phyloP scores from a whole-genome alignment of 2,888 invertebrate genomes.

The Ernsta delagoae region DNA sequence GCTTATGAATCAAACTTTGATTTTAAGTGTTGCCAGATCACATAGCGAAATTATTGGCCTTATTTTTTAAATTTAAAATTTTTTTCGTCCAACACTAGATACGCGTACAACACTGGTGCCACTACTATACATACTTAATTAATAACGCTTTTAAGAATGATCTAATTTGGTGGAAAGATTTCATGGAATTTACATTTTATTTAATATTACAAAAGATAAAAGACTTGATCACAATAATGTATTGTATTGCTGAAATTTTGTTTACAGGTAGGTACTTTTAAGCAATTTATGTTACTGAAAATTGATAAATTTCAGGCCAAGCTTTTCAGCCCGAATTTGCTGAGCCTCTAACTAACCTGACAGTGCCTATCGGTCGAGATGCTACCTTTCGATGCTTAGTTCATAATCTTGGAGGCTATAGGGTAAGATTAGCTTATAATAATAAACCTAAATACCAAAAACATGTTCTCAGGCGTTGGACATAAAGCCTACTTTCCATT shows the following conservation, averaged over 20 bases:
- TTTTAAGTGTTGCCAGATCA: too few relatives aligned
- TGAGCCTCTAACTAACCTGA: constrained; percentile 92
- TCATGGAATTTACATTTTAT: too few relatives aligned
- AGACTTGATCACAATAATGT: too few relatives aligned
- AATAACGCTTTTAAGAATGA: too few relatives aligned
- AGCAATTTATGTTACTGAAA: neutral
- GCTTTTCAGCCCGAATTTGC: constrained; percentile 94
- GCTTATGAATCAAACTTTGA: too few relatives aligned
- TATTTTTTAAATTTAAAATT: too few relatives aligned
- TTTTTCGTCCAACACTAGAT: too few relatives aligned
- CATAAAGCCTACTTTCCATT: neutral
- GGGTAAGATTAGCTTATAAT: constrained; percentile 85
- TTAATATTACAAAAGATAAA: too few relatives aligned
- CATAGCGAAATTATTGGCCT: too few relatives aligned
- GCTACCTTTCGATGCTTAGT: constrained; percentile 95
- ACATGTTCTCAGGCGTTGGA: neutral
- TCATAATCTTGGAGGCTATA: constrained; percentile 94
- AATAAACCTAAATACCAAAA: constrained; percentile 12
- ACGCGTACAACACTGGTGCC: too few relatives aligned
- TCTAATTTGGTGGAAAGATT: too few relatives aligned
- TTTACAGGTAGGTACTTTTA: neutral
- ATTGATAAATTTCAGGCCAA: constrained; percentile 75
- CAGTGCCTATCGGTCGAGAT: constrained; percentile 93
- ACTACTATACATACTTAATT: too few relatives aligned
- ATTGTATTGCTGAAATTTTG: neutral